Base-by-base conservation (phyloP, 2,888 invertebrate species). In the Pseudococcus viburni region DNA sequence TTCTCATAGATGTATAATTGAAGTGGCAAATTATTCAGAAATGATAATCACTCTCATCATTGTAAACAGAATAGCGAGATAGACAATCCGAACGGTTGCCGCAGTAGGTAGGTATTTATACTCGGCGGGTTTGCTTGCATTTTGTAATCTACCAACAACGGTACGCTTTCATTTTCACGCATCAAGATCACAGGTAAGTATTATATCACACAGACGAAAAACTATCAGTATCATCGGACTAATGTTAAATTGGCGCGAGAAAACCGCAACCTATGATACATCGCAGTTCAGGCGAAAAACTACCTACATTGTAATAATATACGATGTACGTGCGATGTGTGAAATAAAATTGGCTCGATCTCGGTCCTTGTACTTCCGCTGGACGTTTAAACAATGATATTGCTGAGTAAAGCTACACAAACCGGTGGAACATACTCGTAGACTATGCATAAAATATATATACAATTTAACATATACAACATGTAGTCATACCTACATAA, bases 101-200 rank as follows among this genome's bases (percentile, higher is more conserved):
- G 1, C 64, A 64, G 15, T 15, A 55, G 17, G 55, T 55, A 55
- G 55, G 55, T 55, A 55, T 59, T 59, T 73, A 73, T 33, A 33
- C 73, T 33, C 26, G 26, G 26, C 26, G 26, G 33, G 59, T 59
- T 59, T 59, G 26, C 26, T 33, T 33, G 26, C 26, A 39, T 73
- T 73, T 73, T 39, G 73, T 73, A 73, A 73, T 73, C 39, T 59
- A n/a, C 59, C 4, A 33, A 33, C 26, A 33, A 33, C 26, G 26
- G 73, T n/a, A 80, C 80, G 46, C 80, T 80, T 80, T 80, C 80
- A 80, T 80, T 80, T 80, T 80, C 42, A 80, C 80, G 42, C 80
- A 39, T 80, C 80, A 22, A 39, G 80, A 26, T 73, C 68, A 59
- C 7, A 19, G 19, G 19, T n/a, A 19, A 59, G 33, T 33, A 73